Evolutionary conservation across 2,797 vertebrate genomes (phyloP).

Genomic region (Gallirallus australis): DNA sequence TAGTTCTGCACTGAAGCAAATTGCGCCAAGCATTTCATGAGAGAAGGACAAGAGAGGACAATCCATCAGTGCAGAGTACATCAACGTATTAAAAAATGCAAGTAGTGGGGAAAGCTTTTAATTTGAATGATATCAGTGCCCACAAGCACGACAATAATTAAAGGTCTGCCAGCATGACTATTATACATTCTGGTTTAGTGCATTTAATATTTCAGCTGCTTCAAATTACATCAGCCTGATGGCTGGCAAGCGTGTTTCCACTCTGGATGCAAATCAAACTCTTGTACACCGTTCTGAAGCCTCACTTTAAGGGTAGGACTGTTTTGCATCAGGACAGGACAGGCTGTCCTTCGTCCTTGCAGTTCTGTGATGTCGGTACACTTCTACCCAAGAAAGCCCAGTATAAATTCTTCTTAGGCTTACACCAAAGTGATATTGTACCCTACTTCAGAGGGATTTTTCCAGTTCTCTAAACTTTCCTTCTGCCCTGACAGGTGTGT

Average conservation of each 20-base stretch:
- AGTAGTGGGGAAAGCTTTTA: slow-evolving; percentile 64
- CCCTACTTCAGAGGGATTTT: neutral
- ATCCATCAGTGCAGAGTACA: slow-evolving; percentile 54
- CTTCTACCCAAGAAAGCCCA: neutral
- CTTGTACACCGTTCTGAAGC: neutral
- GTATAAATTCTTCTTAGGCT: neutral
- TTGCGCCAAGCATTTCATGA: slow-evolving; percentile 41
- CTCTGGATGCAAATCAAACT: slow-evolving; percentile 73
- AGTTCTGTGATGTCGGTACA: neutral
- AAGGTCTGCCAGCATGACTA: slow-evolving; percentile 71
- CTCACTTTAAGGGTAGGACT: slow-evolving; percentile 29
- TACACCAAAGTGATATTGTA: neutral
- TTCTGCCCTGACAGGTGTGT: neutral
- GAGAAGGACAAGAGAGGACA: slow-evolving; percentile 68
- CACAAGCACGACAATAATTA: slow-evolving; percentile 73
- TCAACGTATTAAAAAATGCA: slow-evolving; percentile 62
- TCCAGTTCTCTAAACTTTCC: neutral
- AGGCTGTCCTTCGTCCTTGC: slow-evolving; percentile 30
- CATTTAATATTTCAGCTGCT: slow-evolving; percentile 74
- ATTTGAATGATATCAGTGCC: slow-evolving; percentile 71
- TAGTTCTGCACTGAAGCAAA: slow-evolving; percentile 36
- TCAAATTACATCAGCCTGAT: slow-evolving; percentile 71
- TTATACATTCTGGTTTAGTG: slow-evolving; percentile 71
- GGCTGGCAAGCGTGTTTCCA: slow-evolving; percentile 60
- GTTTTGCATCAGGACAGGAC: slow-evolving; percentile 55